A percentile compares a stretch with the other conserved stretches of the same genome.
Evolutionary conservation across 23 tunicate genomes (phyloP).

Genomic region (Botrylloides violaceus): DNA sequence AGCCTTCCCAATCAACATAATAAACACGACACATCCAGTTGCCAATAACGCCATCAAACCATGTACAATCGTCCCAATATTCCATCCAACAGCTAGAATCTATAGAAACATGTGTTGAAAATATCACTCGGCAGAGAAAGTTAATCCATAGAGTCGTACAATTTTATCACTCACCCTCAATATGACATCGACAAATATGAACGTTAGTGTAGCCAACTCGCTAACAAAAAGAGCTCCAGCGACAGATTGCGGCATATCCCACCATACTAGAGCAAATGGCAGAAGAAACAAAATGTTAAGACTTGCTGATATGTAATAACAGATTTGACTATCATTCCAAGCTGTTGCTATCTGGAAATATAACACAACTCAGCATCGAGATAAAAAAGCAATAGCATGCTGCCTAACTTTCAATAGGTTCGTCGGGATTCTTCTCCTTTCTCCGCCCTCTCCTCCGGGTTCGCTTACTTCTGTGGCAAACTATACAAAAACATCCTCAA

Average conservation of each 20-base stretch:
- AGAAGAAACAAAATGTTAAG: slow-evolving; percentile 41
- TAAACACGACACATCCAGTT: slow-evolving; percentile 21
- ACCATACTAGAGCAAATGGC: slow-evolving; percentile 60
- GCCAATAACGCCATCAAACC: slow-evolving; percentile 44
- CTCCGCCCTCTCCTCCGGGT: too few relatives aligned
- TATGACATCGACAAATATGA: slow-evolving; percentile 35
- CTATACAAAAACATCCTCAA: too few relatives aligned
- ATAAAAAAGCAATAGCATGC: too few relatives aligned
- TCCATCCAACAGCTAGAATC: slow-evolving; percentile 10
- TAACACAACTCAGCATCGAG: too few relatives aligned
- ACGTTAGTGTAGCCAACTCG: slow-evolving; percentile 16
- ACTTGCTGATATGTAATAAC: slow-evolving; percentile 31
- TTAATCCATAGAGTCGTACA: neutral
- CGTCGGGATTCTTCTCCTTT: too few relatives aligned
- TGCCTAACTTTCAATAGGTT: too few relatives aligned
- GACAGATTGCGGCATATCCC: slow-evolving; percentile 24
- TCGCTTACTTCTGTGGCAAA: too few relatives aligned
- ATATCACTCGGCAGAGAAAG: neutral
- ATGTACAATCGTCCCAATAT: slow-evolving; percentile 50
- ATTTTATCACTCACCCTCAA: slow-evolving; percentile 31
- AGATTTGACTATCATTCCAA: slow-evolving; percentile 26
- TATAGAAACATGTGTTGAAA: neutral
- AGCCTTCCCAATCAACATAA: slow-evolving; percentile 18
- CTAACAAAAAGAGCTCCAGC: slow-evolving; percentile 2
- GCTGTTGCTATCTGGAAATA: neutral